These are phyloP conservation scores for Conchocele bisecta DNA, from an alignment of 2,888 invertebrate genomes.

Conservation along the genomic window DNA sequence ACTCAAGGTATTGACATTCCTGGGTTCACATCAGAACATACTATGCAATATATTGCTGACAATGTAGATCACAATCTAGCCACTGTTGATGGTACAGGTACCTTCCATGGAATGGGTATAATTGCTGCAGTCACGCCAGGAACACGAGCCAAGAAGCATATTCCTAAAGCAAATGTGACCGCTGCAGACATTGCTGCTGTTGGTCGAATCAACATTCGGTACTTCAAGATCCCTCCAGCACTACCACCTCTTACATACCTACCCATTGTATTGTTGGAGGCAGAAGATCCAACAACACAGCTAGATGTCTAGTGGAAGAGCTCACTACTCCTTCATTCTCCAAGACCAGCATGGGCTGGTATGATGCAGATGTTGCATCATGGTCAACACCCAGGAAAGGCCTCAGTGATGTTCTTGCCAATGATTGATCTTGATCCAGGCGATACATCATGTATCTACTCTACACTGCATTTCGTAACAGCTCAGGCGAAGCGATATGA, in stretches of 20 bases:
- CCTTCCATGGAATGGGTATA: neutral
- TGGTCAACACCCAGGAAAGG: slow-evolving; percentile 38
- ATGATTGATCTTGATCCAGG: neutral
- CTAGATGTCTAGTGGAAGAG: neutral
- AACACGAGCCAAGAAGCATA: neutral
- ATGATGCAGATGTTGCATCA: slow-evolving; percentile 35
- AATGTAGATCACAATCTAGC: slow-evolving; percentile 5
- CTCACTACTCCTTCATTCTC: neutral
- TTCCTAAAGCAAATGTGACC: slow-evolving; percentile 6
- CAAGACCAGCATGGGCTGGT: slow-evolving; percentile 25
- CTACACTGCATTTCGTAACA: slow-evolving; percentile 48
- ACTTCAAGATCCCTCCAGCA: neutral
- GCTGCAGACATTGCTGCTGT: neutral
- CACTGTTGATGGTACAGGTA: neutral
- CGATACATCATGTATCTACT: slow-evolving; percentile 17
- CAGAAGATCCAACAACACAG: neutral
- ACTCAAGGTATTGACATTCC: slow-evolving; percentile 22
- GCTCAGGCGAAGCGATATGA: slow-evolving; percentile 22
- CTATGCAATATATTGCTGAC: slow-evolving; percentile 3
- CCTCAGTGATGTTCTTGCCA: slow-evolving; percentile 5
- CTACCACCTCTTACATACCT: neutral
- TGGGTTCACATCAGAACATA: slow-evolving; percentile 14
- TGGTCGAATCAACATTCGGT: slow-evolving; percentile 8
- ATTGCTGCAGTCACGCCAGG: slow-evolving; percentile 2
- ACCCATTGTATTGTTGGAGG: too few relatives aligned